phyloP scores from a whole-genome alignment of 2,113 vertebrate species.

The Oncorhynchus kisutch region DNA sequence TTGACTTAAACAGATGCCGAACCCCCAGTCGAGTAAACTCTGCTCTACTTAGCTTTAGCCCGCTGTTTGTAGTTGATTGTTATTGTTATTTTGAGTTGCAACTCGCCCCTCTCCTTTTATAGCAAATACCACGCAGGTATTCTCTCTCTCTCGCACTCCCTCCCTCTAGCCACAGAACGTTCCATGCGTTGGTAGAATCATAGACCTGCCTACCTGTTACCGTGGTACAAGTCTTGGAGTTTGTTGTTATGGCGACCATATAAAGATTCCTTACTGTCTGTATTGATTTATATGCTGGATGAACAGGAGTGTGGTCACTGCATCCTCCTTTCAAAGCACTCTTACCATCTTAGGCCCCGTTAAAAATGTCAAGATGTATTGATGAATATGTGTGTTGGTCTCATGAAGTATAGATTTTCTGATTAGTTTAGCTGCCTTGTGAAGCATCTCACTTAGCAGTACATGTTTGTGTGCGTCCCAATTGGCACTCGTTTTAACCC shows the following conservation, averaged over 20 bases:
- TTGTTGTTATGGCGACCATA: neutral
- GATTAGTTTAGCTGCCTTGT: neutral
- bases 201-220: neutral
- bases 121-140: neutral
- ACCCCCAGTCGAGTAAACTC: neutral
- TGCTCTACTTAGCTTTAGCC: neutral
- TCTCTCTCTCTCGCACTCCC: neutral
- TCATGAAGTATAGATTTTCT: neutral
- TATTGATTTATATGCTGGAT: neutral
- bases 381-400: neutral
- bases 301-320: too few species aligned
- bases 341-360: neutral
- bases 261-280: neutral
- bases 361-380: constrained; percentile 1
- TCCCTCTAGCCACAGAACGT: too few species aligned
- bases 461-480: too few species aligned
- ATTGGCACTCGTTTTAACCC: too few species aligned
- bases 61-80: neutral
- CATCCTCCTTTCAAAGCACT: neutral
- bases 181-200: neutral
- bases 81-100: neutral
- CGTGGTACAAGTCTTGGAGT: neutral
- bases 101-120: neutral
- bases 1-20: neutral
- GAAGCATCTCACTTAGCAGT: neutral